Conservation (phyloP, 2,797 vertebrate genomes). For the Balearica regulorum region DNA sequence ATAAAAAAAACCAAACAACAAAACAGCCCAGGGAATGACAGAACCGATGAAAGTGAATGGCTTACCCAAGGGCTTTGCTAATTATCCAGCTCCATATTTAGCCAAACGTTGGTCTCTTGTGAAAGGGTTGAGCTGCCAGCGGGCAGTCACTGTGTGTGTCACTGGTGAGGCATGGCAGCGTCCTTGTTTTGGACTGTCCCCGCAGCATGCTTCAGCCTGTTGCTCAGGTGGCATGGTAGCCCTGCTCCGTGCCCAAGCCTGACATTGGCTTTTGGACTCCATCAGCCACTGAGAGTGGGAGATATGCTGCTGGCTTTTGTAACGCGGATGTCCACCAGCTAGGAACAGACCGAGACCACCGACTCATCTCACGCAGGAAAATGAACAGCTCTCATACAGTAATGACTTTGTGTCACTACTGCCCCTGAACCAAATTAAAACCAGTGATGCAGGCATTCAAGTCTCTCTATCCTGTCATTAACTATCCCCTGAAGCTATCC, state of each 20-base stretch:
- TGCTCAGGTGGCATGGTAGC: not conserved
- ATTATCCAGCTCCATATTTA: not conserved
- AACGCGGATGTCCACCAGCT: not conserved
- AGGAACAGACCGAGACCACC: not conserved
- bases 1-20: not conserved
- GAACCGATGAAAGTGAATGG: not conserved
- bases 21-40: not conserved
- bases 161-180: not conserved
- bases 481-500: constrained; percentile 29
- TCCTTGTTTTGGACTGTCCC: not conserved
- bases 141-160: not conserved
- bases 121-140: not conserved
- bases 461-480: constrained; percentile 29
- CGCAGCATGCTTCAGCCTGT: not conserved
- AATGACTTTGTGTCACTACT: constrained; percentile 35
- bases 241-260: not conserved
- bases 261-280: not conserved
- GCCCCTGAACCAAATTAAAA: constrained; percentile 58
- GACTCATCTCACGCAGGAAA: not conserved
- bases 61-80: not conserved
- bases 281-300: not conserved
- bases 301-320: not conserved
- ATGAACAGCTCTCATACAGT: not conserved
- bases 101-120: not conserved
- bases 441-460: constrained; percentile 38